Base-by-base conservation (phyloP, 2,888 invertebrate species). In the Trimorus sp. region DNA sequence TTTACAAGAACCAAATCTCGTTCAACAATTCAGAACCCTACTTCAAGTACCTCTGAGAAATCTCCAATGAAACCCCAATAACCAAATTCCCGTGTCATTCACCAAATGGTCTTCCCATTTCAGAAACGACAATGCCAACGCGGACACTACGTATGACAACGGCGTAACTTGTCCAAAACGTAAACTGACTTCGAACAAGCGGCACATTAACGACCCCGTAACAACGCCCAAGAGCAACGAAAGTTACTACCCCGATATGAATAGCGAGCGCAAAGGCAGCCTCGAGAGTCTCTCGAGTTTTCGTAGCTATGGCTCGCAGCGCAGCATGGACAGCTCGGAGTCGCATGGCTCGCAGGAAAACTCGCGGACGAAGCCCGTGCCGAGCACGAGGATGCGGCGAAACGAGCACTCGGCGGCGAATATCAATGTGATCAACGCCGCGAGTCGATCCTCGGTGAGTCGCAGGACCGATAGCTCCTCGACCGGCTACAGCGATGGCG, bases 261-360 rank as follows among this genome's bases (percentile, higher is more conserved):
- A 89, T 36, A 87, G 91, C 1, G 92, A 92, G 68, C 90, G 93
- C 42, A 94, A 94, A 87, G 93, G 93, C 40, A 94, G 94, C 80
- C 91, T 93, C 54, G 94, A 94, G 84, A 93, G 93, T 49, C 88
- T 94, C 58, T 92, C 92, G 7, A 93, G 93, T 15, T 87, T 91
- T 62, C 89, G 91, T 66, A 92, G 92, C 82, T 91, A 89, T 59
- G 92, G 92, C 84, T 92, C 92, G 49, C 93, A 93, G 83, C 90
- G 92, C 4, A 93, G 93, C 84, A 91, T 92, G 7, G 93, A 93
- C 80, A 91, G 91, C 59, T 89, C 89, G 0, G 91, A 92, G 54
- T 89, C 89, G 4, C 90, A 90, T 51, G 88, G 89, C 36, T 89
- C 89, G 0, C 89, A 89, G 36, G 89, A 90, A 12, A 89, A 89